Base-by-base conservation (phyloP, 2,113 vertebrate species). In the Myotis brandtii region DNA sequence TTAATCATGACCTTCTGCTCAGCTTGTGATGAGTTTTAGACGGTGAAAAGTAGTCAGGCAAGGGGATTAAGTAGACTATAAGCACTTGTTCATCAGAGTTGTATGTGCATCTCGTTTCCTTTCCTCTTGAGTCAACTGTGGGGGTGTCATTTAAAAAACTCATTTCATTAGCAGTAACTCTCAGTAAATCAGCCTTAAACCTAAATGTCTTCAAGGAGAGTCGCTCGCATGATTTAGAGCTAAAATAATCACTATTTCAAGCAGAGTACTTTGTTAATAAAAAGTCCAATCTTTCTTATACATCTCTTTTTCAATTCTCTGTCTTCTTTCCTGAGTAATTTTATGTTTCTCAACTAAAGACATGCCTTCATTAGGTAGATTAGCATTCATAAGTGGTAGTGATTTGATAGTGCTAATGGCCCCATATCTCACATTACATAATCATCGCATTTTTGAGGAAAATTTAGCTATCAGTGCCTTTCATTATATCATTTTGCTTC, bases 391-490 rank as follows among this genome's bases (percentile, higher is more conserved):
- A 46, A 18, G 27, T 34, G 40, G 10, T 64, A 52, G 34, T 83
- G 43, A 91, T 69, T 91, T 76, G 48, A 72, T 69, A 94, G 72
- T 79, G 50, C 46, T 91, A 94, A 96, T 67, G 48, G 73, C 9
- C 67, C 14, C 25, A 1, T 91, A 90, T 9, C 59, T 32, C 70
- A 54, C 56, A 88, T 83, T 92, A 62, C 9, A 52, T 64, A 85
- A 69, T 81, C 72, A 93, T 80, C 73, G 80, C 86, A 95, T 97
- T 97, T 93, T 43, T 67, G 27, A 76, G 48, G 23, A 96, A 97
- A 90, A 84, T 62, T 48, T 90, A 92, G 30, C 69, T 94, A n/a
- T 12, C 79, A 95, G 7, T 67, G 66, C 3, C 6, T 95, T 94
- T 73, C 73, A 75, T 67, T 97, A 91, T n/a, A 90, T 67, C 40